A percentile compares a stretch with the other conserved stretches of the same genome.
Evolutionary conservation across 2,888 invertebrate species (phyloP).

Genomic region (Ochropleura plecta): DNA sequence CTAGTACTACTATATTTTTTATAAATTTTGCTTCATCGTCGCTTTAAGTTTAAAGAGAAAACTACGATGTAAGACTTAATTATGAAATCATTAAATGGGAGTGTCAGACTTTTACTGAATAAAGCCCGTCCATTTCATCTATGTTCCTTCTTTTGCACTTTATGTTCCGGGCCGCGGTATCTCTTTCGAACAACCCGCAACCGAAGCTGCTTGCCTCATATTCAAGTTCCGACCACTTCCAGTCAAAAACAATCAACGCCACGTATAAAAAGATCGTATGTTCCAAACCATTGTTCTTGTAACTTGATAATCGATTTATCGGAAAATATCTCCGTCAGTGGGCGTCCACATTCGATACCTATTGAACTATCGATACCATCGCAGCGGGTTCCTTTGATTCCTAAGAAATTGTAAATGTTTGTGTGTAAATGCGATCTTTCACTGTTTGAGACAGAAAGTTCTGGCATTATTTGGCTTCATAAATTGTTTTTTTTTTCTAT

Average conservation of each 20-base stretch:
- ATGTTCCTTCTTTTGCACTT: too few relatives aligned
- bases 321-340: conserved; percentile 76
- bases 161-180: too few relatives aligned
- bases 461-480: conserved; percentile 31
- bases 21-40: neutral
- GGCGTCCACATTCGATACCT: conserved; percentile 75
- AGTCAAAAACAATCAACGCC: conserved; percentile 31
- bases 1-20: neutral
- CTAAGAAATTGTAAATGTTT: conserved; percentile 60
- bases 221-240: conserved; percentile 26
- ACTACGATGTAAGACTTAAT: neutral
- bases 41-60: neutral
- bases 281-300: conserved; percentile 83
- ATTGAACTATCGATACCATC: conserved; percentile 60
- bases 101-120: too few relatives aligned
- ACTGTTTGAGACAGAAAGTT: conserved; percentile 33
- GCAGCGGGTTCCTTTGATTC: conserved; percentile 65
- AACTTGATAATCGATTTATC: conserved; percentile 86
- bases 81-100: too few relatives aligned
- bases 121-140: too few relatives aligned
- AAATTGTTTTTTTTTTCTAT: conserved; percentile 3
- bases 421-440: conserved; percentile 49
- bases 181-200: too few relatives aligned
- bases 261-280: conserved; percentile 71
- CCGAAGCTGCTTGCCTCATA: neutral